These are phyloP conservation scores for Tetranychus piercei DNA, from an alignment of 2,888 invertebrate genomes.

Conservation along the genomic window DNA sequence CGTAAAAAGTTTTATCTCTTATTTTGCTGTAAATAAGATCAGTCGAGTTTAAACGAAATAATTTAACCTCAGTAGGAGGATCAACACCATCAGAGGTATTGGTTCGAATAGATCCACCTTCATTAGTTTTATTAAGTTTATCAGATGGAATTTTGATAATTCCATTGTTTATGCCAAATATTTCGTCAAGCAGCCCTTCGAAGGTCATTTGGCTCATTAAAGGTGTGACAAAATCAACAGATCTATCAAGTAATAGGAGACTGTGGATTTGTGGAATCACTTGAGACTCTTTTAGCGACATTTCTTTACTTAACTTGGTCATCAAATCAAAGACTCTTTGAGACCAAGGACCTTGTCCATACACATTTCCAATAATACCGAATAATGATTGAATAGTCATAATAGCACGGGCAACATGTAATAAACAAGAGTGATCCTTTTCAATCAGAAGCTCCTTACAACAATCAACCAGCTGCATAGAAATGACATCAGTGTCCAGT, in stretches of 20 bases:
- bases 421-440: constrained; percentile 69
- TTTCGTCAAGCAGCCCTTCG: constrained; percentile 88
- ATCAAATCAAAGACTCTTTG: constrained; percentile 34
- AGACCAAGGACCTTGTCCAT: constrained; percentile 71
- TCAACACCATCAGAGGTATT: constrained; percentile 30
- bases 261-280: constrained; percentile 57
- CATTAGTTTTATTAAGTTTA: constrained; percentile 45
- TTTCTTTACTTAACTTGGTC: constrained; percentile 31
- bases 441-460: constrained; percentile 58
- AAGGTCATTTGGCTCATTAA: constrained; percentile 87
- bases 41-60: constrained; percentile 64
- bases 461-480: constrained; percentile 65
- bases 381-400: constrained; percentile 66
- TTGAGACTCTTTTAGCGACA: constrained; percentile 36
- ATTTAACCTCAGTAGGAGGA: constrained; percentile 48
- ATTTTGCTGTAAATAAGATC: constrained; percentile 75
- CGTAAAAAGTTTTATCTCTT: constrained; percentile 78
- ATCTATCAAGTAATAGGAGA: constrained; percentile 69
- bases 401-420: constrained; percentile 67
- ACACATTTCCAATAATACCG: constrained; percentile 69
- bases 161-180: constrained; percentile 40
- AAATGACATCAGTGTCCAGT: constrained; percentile 74
- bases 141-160: constrained; percentile 67
- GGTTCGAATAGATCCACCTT: constrained; percentile 33
- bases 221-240: constrained; percentile 74